These are phyloP conservation scores for Manacus vitellinus DNA, from an alignment of 2,113 vertebrate genomes.

Conservation along the genomic window DNA sequence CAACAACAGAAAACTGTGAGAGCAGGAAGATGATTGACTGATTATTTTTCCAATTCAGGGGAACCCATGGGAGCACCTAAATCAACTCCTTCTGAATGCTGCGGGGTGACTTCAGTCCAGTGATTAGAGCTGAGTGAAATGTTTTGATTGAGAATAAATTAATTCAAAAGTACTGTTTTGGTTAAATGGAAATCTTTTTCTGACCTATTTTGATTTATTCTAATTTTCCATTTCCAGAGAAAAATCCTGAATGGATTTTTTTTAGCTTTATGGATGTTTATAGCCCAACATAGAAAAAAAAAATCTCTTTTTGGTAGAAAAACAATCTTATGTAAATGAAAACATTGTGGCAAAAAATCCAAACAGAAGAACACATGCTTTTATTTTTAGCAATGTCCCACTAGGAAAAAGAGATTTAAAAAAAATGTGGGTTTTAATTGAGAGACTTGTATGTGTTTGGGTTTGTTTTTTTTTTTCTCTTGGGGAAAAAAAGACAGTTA, in stretches of 20 bases:
- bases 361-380: neutral
- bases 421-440: neutral
- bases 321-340: neutral
- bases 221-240: neutral
- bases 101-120: conserved; percentile 47
- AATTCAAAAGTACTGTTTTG: conserved; percentile 32
- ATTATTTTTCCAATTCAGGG: conserved; percentile 25
- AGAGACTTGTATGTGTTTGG: neutral
- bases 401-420: neutral
- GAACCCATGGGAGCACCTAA: conserved; percentile 40
- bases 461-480: neutral
- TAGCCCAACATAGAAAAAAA: neutral
- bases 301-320: neutral
- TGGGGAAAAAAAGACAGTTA: neutral
- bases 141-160: conserved; percentile 50
- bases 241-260: conserved; percentile 1
- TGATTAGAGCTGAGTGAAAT: neutral
- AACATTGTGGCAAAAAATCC: neutral
- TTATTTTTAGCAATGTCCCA: neutral
- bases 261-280: neutral
- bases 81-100: conserved; percentile 21
- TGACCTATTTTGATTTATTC: conserved; percentile 41
- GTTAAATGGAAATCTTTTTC: neutral
- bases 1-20: neutral
- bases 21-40: conserved; percentile 48